Evolutionary conservation across 2,888 invertebrate species (phyloP).

Genomic region (Leptothorax acervorum): DNA sequence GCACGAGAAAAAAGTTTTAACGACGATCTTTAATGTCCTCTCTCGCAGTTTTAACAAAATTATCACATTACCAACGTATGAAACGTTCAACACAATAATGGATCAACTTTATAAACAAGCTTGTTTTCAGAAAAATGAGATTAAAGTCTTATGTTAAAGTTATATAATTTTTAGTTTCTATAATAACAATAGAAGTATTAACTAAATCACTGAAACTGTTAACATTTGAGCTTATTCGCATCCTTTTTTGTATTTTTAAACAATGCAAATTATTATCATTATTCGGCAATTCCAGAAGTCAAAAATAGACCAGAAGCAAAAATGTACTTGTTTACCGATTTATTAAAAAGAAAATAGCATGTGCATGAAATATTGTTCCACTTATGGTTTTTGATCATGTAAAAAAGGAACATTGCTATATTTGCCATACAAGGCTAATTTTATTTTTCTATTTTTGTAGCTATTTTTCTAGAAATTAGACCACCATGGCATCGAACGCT

Average conservation of each 20-base stretch:
- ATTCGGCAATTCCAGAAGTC: not conserved
- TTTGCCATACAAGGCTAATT: not conserved
- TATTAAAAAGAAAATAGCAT: not conserved
- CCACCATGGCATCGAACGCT: not conserved
- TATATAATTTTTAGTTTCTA: not conserved
- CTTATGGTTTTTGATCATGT: not conserved
- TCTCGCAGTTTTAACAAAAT: not conserved
- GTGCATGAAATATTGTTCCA: not conserved
- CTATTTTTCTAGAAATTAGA: not conserved
- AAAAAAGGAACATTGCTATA: not conserved
- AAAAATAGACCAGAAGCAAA: not conserved
- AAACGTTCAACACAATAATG: slow-evolving; percentile 6
- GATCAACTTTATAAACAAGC: not conserved
- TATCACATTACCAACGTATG: not conserved
- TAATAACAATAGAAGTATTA: not conserved
- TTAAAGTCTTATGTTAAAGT: not conserved
- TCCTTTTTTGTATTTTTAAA: not conserved
- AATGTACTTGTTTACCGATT: not conserved
- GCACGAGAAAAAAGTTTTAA: not conserved
- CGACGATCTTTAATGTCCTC: slow-evolving; percentile 1
- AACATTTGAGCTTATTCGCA: not conserved
- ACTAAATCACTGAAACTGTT: not conserved
- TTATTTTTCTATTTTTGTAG: not conserved
- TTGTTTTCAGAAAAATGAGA: not conserved
- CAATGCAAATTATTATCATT: not conserved